phyloP scores from a whole-genome alignment of 2,888 invertebrate genomes.

The Phaedon cochleariae region DNA sequence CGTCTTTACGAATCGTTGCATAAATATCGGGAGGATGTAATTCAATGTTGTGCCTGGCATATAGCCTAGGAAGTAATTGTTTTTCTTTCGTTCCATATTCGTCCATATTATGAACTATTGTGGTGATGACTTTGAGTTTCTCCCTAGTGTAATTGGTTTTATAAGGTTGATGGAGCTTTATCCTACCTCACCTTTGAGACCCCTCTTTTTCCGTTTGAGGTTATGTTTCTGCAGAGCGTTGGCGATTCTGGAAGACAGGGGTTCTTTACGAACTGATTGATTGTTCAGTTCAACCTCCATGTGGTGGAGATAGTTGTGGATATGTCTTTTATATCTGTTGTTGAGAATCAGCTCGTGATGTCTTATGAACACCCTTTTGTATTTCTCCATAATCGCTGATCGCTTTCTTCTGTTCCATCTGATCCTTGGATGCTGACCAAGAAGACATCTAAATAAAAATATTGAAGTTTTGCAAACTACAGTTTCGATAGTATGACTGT shows the following conservation, averaged over 20 bases:
- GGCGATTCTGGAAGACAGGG: conserved; percentile 24
- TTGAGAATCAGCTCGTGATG: conserved; percentile 49
- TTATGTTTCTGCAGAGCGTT: conserved; percentile 14
- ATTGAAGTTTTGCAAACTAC: neutral
- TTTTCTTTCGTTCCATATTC: too few species aligned
- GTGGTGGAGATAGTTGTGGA: conserved; percentile 59
- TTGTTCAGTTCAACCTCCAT: conserved; percentile 10
- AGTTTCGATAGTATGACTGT: neutral
- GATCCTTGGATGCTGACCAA: conserved; percentile 87
- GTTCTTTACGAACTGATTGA: neutral
- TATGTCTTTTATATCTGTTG: conserved; percentile 43
- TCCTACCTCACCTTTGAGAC: conserved; percentile 46
- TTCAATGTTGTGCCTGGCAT: too few species aligned
- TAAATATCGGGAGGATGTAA: too few species aligned
- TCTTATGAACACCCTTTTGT: conserved; percentile 53
- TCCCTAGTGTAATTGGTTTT: too few species aligned
- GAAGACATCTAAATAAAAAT: conserved; percentile 70
- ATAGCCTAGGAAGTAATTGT: too few species aligned
- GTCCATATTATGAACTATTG: too few species aligned
- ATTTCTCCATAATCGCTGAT: conserved; percentile 62
- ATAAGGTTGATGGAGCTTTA: too few species aligned
- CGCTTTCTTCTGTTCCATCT: conserved; percentile 79
- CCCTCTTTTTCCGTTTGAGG: conserved; percentile 42
- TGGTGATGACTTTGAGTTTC: too few species aligned
- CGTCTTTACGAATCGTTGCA: too few species aligned